Percentiles rank a stretch among this genome's conserved stretches.
These are phyloP conservation scores for Polyergus mexicanus DNA, from an alignment of 1,140 invertebrate genomes.

Conservation along the genomic window DNA sequence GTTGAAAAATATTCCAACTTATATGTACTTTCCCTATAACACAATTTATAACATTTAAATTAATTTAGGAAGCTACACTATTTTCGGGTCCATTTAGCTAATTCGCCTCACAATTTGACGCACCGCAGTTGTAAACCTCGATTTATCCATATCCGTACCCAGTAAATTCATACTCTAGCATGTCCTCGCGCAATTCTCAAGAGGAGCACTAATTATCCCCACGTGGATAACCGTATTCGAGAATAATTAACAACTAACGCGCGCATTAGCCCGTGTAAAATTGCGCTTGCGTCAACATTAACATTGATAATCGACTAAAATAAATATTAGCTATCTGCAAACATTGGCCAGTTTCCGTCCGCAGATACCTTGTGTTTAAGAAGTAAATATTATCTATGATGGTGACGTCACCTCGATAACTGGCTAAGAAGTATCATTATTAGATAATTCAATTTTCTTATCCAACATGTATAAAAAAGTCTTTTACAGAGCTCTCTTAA, in stretches of 20 bases:
- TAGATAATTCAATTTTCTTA: not conserved
- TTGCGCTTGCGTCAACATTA: slow-evolving; percentile 32
- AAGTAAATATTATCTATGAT: slow-evolving; percentile 16
- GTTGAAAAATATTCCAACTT: not conserved
- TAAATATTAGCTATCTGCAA: slow-evolving; percentile 36
- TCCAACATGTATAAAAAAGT: not conserved
- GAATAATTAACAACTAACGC: slow-evolving; percentile 64
- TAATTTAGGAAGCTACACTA: slow-evolving; percentile 17
- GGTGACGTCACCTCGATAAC: not conserved
- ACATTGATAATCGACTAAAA: slow-evolving; percentile 34
- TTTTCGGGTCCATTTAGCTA: slow-evolving; percentile 52
- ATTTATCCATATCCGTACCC: slow-evolving; percentile 52
- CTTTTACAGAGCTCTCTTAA: not conserved
- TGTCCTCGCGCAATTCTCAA: slow-evolving; percentile 56
- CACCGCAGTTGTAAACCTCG: slow-evolving; percentile 34
- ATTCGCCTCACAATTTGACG: slow-evolving; percentile 36
- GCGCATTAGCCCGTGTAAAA: slow-evolving; percentile 57
- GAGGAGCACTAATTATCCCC: slow-evolving; percentile 57
- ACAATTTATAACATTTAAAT: slow-evolving; percentile 46
- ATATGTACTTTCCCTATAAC: not conserved
- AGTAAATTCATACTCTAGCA: slow-evolving; percentile 47
- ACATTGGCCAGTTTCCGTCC: slow-evolving; percentile 10
- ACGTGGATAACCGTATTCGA: slow-evolving; percentile 63
- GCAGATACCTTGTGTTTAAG: slow-evolving; percentile 12
- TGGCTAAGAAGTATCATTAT: not conserved